A percentile compares a stretch with the other conserved stretches of the same genome.
Evolutionary conservation across 1,140 invertebrate genomes (phyloP).

Genomic region (Glossosoma conforme): DNA sequence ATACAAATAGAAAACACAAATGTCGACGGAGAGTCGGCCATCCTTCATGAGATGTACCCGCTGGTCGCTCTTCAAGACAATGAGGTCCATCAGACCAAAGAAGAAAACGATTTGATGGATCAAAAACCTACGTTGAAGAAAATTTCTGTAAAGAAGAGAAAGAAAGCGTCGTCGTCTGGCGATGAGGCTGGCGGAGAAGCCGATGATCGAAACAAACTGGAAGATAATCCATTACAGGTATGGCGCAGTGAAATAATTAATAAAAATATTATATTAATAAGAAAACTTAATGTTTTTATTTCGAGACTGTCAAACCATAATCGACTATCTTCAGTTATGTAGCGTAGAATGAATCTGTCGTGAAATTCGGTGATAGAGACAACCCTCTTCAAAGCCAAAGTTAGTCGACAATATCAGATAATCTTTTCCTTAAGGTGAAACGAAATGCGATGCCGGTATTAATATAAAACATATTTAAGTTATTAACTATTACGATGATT

Average conservation of each 20-base stretch:
- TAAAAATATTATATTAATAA: no score
- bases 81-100: conserved; percentile 17
- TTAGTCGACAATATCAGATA: no score
- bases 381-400: no score
- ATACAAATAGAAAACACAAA: conserved; percentile 52
- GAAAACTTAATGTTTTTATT: no score
- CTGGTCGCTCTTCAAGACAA: conserved; percentile 17
- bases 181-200: conserved; percentile 46
- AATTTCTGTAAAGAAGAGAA: conserved; percentile 48
- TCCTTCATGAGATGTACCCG: conserved; percentile 29
- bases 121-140: conserved; percentile 42
- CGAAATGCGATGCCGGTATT: no score
- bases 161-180: conserved; percentile 42
- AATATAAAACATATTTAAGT: no score
- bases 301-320: no score
- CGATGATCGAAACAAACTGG: conserved; percentile 44
- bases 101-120: conserved; percentile 33
- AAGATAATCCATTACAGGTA: conserved; percentile 43
- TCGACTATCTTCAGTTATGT: no score
- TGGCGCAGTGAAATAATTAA: neutral
- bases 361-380: no score
- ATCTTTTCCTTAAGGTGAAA: no score
- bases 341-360: no score
- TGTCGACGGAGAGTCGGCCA: conserved; percentile 34
- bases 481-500: neutral